These are phyloP conservation scores for Abrostola tripartita DNA, from an alignment of 2,888 invertebrate species.

Conservation along the genomic window DNA sequence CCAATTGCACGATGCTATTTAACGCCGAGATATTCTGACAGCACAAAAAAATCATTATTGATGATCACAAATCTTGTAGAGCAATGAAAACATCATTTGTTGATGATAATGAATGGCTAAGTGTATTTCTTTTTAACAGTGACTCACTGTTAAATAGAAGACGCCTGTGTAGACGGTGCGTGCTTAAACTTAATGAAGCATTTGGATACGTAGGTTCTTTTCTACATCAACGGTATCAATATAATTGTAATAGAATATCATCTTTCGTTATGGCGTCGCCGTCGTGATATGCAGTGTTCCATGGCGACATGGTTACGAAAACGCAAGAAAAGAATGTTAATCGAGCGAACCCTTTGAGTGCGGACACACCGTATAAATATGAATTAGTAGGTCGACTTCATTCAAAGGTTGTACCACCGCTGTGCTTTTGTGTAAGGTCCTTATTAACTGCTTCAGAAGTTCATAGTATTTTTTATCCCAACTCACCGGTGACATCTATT, in stretches of 20 bases:
- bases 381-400: slow-evolving; percentile 76
- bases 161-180: slow-evolving; percentile 33
- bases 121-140: slow-evolving; percentile 46
- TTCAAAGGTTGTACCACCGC: slow-evolving; percentile 73
- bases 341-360: slow-evolving; percentile 71
- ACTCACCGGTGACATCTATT: slow-evolving; percentile 73
- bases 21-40: slow-evolving; percentile 60
- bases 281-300: slow-evolving; percentile 40
- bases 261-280: slow-evolving; percentile 4
- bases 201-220: slow-evolving; percentile 35
- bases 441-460: slow-evolving; percentile 88
- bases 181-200: slow-evolving; percentile 48
- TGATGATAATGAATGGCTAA: slow-evolving; percentile 54
- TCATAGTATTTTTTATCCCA: slow-evolving; percentile 81
- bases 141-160: slow-evolving; percentile 41
- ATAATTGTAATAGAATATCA: slow-evolving; percentile 5
- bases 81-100: slow-evolving; percentile 62
- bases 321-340: slow-evolving; percentile 58
- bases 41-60: slow-evolving; percentile 61
- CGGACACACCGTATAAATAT: slow-evolving; percentile 74
- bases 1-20: slow-evolving; percentile 61
- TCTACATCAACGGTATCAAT: slow-evolving; percentile 7
- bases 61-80: slow-evolving; percentile 53
- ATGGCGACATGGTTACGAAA: slow-evolving; percentile 65
- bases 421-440: slow-evolving; percentile 71